These are phyloP conservation scores for Gallinago jamesoni DNA, from an alignment of 2,113 vertebrate genomes.

Conservation along the genomic window DNA sequence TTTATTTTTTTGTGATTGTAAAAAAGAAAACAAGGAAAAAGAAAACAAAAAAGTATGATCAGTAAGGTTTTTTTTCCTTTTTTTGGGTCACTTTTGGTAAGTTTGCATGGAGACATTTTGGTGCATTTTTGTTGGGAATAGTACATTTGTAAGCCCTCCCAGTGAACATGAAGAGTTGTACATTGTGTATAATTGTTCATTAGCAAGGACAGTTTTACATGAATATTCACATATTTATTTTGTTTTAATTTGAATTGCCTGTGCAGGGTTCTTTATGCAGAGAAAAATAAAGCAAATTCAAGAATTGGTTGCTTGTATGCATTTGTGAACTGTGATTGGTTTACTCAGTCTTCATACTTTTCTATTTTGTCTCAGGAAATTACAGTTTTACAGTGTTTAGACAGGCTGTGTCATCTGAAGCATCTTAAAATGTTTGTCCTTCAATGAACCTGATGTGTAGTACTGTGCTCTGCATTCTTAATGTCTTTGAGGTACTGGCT, in stretches of 20 bases:
- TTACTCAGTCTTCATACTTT: background rate
- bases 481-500: background rate
- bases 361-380: background rate
- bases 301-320: conserved; percentile 51
- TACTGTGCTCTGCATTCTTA: background rate
- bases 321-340: background rate
- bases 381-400: background rate
- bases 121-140: conserved; percentile 84
- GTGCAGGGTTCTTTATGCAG: conserved; percentile 88
- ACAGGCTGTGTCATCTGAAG: background rate
- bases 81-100: conserved; percentile 83
- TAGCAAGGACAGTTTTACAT: conserved; percentile 95
- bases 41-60: conserved; percentile 65
- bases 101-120: conserved; percentile 88
- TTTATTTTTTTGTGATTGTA: conserved; percentile 89
- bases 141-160: conserved; percentile 81
- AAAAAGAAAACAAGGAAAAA: conserved; percentile 70
- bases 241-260: conserved; percentile 93
- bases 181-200: conserved; percentile 99
- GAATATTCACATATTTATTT: conserved; percentile 98
- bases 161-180: conserved; percentile 86
- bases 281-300: conserved; percentile 83
- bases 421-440: background rate
- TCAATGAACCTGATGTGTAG: background rate
- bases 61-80: conserved; percentile 54